Percentiles rank a stretch among this genome's conserved stretches.
Conservation (phyloP, 2,113 vertebrate genomes). For the Benitochromis conjunctus region DNA sequence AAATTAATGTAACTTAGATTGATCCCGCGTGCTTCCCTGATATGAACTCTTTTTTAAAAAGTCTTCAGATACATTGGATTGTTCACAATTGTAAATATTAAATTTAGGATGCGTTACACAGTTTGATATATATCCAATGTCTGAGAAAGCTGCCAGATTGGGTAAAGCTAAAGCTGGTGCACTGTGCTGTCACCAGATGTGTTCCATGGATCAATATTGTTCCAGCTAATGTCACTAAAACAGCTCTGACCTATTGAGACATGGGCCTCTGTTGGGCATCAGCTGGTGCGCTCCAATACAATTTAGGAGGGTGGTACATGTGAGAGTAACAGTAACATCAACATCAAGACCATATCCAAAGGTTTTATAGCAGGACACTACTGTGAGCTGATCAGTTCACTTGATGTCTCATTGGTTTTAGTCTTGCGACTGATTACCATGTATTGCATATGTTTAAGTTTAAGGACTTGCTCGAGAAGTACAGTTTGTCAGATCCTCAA, state of each 20-base stretch:
- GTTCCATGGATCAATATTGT: neutral
- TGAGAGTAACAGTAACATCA: neutral
- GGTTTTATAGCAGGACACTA: neutral
- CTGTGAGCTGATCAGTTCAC: neutral
- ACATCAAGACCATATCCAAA: neutral
- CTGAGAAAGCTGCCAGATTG: neutral
- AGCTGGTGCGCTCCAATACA: neutral
- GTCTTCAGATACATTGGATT: neutral
- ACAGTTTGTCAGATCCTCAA: neutral
- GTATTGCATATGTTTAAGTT: neutral
- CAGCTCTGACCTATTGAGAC: neutral
- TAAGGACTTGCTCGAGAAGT: neutral
- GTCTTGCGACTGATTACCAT: neutral
- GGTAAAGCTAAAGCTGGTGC: neutral
- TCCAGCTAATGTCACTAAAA: neutral
- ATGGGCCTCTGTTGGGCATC: neutral
- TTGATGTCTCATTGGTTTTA: neutral
- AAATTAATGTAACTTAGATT: neutral
- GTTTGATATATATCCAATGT: neutral
- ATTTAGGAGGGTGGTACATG: neutral
- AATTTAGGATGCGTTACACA: neutral
- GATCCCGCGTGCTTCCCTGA: neutral
- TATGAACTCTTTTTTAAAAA: neutral
- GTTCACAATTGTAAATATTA: neutral
- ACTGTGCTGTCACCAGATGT: neutral